These are phyloP conservation scores for Drosophila putrida DNA, from an alignment of 2,888 invertebrate species.

Conservation along the genomic window DNA sequence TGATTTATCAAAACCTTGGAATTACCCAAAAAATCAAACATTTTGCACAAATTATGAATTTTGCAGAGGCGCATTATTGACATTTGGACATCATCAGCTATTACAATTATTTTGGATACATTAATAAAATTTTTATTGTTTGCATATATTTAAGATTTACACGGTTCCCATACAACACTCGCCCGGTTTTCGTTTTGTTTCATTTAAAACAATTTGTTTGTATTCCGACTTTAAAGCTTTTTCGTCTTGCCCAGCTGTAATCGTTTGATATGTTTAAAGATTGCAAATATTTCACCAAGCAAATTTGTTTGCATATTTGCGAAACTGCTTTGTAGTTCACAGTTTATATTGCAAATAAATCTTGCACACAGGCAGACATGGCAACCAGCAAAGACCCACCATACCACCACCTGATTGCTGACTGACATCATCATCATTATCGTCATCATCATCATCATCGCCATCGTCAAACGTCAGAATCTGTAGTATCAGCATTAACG, in stretches of 20 bases:
- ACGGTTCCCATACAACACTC: not conserved
- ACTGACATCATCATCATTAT: not conserved
- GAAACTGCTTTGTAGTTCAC: conserved; percentile 19
- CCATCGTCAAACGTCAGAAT: conserved; percentile 8
- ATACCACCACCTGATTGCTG: not conserved
- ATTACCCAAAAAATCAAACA: no score
- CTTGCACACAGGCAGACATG: not conserved
- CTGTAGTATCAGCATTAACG: conserved; percentile 8
- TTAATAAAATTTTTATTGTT: not conserved
- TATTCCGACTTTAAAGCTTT: conserved; percentile 13
- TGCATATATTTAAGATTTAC: not conserved
- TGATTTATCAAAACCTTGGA: no score
- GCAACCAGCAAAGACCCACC: conserved; percentile 4
- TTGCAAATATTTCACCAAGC: conserved; percentile 26
- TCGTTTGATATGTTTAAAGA: not conserved
- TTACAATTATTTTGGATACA: no score
- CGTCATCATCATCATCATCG: not conserved
- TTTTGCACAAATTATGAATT: no score
- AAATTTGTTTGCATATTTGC: conserved; percentile 23
- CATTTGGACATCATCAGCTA: no score
- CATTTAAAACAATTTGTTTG: conserved; percentile 21
- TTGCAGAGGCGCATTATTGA: no score
- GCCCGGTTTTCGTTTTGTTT: not conserved
- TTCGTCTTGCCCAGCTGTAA: conserved; percentile 1
- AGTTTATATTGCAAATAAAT: conserved; percentile 46